Base-by-base conservation (phyloP, 2,113 vertebrate species). In the Vidua macroura region DNA sequence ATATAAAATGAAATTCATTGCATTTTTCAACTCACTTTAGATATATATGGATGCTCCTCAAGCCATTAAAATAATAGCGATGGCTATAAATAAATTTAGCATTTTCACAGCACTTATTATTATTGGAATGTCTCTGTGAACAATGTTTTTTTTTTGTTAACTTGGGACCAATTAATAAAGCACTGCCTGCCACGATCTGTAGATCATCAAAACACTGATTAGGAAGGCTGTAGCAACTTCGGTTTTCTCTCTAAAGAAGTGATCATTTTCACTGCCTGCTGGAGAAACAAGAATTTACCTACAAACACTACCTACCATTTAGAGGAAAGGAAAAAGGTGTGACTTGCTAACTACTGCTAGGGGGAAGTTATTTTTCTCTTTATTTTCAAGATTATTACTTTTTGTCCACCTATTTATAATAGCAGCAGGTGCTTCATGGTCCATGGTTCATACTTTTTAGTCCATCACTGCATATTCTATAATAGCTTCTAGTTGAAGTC, bases 101-200 rank as follows among this genome's bases (percentile, higher is more conserved):
- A 37, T 73, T 95, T 92, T 62, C 51, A 48, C 31, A 87, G 16
- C 22, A 21, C 25, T 81, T 56, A 48, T 60, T 77, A 20, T 39
- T 77, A 48, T 72, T 53, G 27, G 62, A 91, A 75, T 46, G 11
- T 35, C n/a, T 92, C 53, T 66, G 31, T 91, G 44, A 92, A 68
- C 31, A 73, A 72, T 76, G 37, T n/a, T n/a, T n/a, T n/a, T n/a
- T n/a, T 28, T 86, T 67, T 44, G 62, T 69, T 92, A 84, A 73
- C 69, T 46, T 72, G 67, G 37, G 70, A 76, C 41, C 72, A 95
- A 22, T 91, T 92, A 83, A 84, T 66, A 87, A 79, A 91, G 62
- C 74, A 87, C 18, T 53, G 39, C 23, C 84, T 92, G 67, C 59
- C 41, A 55, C 2, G 2, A 92, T 52, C 60, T 86, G 48, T 11